Conservation (phyloP, 2,797 vertebrate genomes). For the Gila robusta region DNA sequence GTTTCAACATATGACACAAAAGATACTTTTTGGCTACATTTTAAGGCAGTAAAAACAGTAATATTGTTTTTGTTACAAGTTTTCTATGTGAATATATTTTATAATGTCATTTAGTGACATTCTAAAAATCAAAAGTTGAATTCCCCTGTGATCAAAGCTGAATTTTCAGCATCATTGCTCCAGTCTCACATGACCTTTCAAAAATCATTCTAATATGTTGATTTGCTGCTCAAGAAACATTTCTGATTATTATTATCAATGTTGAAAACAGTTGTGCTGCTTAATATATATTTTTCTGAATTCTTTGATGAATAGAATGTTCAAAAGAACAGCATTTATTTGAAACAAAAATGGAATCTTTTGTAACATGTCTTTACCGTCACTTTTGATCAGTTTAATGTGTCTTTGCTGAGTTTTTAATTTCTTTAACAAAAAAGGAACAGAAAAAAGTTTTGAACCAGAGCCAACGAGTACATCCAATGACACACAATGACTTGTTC, state of each 20-base stretch:
- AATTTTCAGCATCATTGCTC: background rate
- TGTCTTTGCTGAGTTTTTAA: background rate
- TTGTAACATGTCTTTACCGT: background rate
- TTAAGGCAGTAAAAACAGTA: background rate
- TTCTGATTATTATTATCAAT: background rate
- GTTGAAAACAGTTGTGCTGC: background rate
- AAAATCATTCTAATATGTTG: background rate
- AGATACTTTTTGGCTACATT: background rate
- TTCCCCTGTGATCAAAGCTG: background rate
- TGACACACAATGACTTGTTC: background rate
- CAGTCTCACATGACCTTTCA: background rate
- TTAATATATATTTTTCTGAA: background rate
- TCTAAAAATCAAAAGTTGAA: too few species aligned
- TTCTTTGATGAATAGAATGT: background rate
- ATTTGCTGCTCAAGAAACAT: background rate
- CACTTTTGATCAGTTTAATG: background rate
- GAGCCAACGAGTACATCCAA: background rate
- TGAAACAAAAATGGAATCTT: background rate
- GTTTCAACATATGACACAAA: background rate
- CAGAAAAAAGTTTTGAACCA: background rate
- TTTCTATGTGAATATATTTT: background rate
- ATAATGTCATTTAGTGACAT: background rate
- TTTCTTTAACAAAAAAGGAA: background rate
- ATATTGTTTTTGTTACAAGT: too few species aligned
- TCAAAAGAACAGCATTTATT: background rate